phyloP scores from a whole-genome alignment of 2,888 invertebrate genomes.

The Sarcophaga caerulescens region DNA sequence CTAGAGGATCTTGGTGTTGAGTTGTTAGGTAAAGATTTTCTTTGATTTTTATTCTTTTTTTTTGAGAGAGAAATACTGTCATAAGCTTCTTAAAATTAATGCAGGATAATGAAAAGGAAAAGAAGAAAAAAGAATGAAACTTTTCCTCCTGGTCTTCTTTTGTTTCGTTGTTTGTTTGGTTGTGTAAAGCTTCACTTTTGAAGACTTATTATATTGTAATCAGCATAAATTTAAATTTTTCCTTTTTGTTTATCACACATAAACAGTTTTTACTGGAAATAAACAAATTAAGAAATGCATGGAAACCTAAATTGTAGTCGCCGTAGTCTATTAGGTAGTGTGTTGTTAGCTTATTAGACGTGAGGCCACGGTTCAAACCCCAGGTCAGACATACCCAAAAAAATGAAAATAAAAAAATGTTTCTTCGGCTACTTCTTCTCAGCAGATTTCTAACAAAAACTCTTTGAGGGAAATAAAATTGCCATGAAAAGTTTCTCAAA shows the following conservation, averaged over 20 bases:
- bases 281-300: too few species aligned
- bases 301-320: too few species aligned
- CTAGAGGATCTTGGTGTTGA: neutral
- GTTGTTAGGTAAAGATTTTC: neutral
- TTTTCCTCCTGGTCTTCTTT: conserved; percentile 57
- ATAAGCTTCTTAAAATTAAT: conserved; percentile 71
- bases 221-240: conserved; percentile 42
- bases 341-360: too few species aligned
- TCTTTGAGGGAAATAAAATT: too few species aligned
- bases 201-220: conserved; percentile 33
- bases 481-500: too few species aligned
- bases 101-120: conserved; percentile 56
- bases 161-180: conserved; percentile 31
- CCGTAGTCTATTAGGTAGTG: too few species aligned
- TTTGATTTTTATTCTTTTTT: neutral
- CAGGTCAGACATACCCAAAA: rapidly evolving
- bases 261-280: neutral
- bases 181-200: neutral
- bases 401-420: too few species aligned
- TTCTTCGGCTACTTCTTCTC: too few species aligned
- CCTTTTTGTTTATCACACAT: neutral
- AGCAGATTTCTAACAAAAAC: too few species aligned
- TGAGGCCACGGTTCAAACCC: too few species aligned
- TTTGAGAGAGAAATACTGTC: conserved; percentile 43
- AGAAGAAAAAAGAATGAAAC: conserved; percentile 57